Conservation (phyloP, 2,797 vertebrate species). For the Xiphophorus birchmanni region DNA sequence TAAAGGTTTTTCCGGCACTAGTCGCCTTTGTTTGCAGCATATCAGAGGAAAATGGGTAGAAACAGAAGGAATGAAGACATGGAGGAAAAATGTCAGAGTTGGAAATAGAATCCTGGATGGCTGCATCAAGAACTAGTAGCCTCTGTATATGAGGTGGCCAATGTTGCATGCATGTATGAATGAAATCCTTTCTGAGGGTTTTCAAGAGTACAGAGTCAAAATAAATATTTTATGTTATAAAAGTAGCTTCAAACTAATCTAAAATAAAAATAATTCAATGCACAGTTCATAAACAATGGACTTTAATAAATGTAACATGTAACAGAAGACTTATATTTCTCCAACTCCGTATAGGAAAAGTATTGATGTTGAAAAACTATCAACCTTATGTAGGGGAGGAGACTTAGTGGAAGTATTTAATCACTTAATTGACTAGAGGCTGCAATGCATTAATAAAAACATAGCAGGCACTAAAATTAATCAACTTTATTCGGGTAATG, state of each 20-base stretch:
- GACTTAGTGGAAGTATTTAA: background rate
- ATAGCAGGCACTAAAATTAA: background rate
- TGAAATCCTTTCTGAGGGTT: background rate
- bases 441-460: slow-evolving; percentile 13
- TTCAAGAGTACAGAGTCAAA: background rate
- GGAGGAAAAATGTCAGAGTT: too few relatives aligned
- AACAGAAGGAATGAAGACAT: too few relatives aligned
- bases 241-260: background rate
- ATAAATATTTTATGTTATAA: background rate
- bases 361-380: slow-evolving; percentile 2
- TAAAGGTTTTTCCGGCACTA: too few relatives aligned
- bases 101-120: too few relatives aligned
- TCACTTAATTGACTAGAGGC: background rate
- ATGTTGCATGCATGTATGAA: background rate
- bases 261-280: background rate
- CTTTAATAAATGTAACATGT: background rate
- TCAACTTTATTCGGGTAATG: slow-evolving; percentile 6
- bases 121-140: too few relatives aligned
- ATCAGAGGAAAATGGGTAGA: too few relatives aligned
- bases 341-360: background rate
- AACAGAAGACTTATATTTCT: background rate
- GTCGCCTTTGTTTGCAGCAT: too few relatives aligned
- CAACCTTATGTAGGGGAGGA: background rate
- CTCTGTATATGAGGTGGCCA: background rate
- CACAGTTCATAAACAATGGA: background rate